Base-by-base conservation (phyloP, 2,888 invertebrate genomes). In the Malachius bipustulatus region DNA sequence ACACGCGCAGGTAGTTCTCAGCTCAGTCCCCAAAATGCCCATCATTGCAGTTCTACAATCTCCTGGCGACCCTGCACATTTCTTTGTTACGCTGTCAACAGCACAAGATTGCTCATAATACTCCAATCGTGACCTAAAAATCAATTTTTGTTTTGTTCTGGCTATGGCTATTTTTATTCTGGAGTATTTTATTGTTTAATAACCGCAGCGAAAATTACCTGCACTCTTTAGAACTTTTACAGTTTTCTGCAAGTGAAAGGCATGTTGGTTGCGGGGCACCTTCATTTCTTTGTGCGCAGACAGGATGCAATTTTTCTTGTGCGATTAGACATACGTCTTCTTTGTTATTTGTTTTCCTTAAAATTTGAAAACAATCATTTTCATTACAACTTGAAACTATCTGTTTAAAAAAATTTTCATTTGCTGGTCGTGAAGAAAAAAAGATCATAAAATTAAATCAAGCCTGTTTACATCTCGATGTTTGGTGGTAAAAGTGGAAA, bases 51-150 rank as follows among this genome's bases (percentile, higher is more conserved):
- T 71, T 31, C 89, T 73, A 63, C 91, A 91, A 30, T 82, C 82
- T n/a, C 77, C 72, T 0, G 84, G 77, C 1, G 84, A 77, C 0
- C 88, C 88, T 1, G 88, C 88, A 56, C 90, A 91, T 48, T 85
- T 83, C 56, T 82, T 83, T 16, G 89, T 89, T 31, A 84, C 80
- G 35, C 84, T 84, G 58, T 90, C 89, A 33, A 89, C 87, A 0
- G 89, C 87, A 61, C 90, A 91, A 49, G 84, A 83, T 59, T 89
- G 88, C 61, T 89, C 89, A 62, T 85, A 90, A 62, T 79, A 77
- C 59, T 90, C 87, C 49, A 90, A 63, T 45, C 84, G 82, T 33
- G 73, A 67, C 58, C 89, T 88, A 41, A 36, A 48, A 49, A n/a
- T n/a, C n/a, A n/a, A n/a, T n/a, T n/a, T n/a, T n/a, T n/a, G n/a